A percentile compares a stretch with the other conserved stretches of the same genome.
These are phyloP conservation scores for Cheirogaleus medius DNA, from an alignment of 2,113 vertebrate species.

Conservation along the genomic window DNA sequence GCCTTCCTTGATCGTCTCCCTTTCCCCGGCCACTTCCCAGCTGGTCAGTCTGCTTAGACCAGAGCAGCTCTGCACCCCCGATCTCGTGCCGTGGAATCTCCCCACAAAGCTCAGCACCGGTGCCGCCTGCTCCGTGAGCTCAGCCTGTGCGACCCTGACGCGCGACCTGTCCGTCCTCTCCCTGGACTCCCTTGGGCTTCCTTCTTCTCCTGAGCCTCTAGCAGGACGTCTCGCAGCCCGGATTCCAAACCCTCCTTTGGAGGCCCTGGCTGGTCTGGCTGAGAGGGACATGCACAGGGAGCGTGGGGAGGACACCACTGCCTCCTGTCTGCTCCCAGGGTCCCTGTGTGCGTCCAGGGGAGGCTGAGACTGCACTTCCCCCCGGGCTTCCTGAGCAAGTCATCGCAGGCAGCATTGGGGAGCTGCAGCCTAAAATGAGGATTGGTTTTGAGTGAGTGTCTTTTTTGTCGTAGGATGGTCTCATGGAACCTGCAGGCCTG, in stretches of 20 bases:
- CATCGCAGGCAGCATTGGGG: rapidly evolving
- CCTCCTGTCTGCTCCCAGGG: background rate
- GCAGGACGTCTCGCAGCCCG: rapidly evolving
- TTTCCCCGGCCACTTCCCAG: no score
- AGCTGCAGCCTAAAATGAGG: rapidly evolving
- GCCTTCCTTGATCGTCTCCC: background rate
- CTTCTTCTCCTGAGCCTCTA: background rate
- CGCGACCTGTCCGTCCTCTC: rapidly evolving
- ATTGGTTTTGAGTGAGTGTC: no score
- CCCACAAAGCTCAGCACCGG: background rate
- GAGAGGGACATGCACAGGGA: rapidly evolving
- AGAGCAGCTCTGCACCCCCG: no score
- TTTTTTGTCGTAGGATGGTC: background rate
- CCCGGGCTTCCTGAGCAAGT: rapidly evolving
- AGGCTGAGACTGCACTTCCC: background rate
- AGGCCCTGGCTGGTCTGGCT: background rate
- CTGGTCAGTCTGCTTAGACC: background rate
- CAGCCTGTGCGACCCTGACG: rapidly evolving
- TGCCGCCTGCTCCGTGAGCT: background rate
- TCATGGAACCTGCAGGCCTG: background rate
- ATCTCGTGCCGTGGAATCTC: rapidly evolving
- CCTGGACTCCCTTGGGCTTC: rapidly evolving
- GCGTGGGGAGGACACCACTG: rapidly evolving
- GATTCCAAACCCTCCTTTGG: background rate
- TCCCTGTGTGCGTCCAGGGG: background rate